Evolutionary conservation across 2,113 vertebrate genomes (phyloP), one percentile per base, ranked within the genome.

Genomic region (Pavo muticus): DNA sequence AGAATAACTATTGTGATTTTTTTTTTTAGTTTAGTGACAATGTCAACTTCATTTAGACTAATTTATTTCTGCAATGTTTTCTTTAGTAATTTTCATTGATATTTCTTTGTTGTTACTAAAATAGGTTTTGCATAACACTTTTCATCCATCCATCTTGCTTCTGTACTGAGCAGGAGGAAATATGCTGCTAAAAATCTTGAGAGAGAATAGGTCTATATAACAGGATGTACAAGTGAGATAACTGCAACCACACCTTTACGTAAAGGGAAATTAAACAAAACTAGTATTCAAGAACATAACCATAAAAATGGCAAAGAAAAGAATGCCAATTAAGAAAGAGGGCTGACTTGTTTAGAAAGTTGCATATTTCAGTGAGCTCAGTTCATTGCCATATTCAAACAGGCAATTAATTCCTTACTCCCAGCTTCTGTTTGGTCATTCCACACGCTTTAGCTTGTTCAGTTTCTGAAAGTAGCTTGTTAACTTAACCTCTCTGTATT

Each of bases 401-500:
- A 57, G 50, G 23, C 67, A 85, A 57, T 95, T 78, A 87, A 87
- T 93, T 91, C 63, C 54, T 64, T 71, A 18, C 80, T 88, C 71
- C 73, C 40, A 37, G 48, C 68, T 90, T 25, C 60, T 76, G 4
- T 88, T 90, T 56, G 85, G 72, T 63, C 50, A 63, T 74, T 95
- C 72, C 45, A 93, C 3, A 1, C 69, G 59, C 65, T 94, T 91
- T 76, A 91, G 13, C 90, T 83, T 76, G 74, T 18, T 69, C 59
- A 59, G 54, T 59, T 85, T 83, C 84, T 90, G 63, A 61, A 88
- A 94, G 69, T 67, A 79, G 44, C 87, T 93, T 91, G 37, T 80
- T 95, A 93, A 90, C 57, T 76, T 95, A 93, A 90, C 57, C 74
- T 73, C 59, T 93, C 44, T 75, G 37, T 73, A 50, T 52, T 23